These are phyloP conservation scores for Gymnobelideus leadbeateri DNA, from an alignment of 2,113 vertebrate species.

Conservation along the genomic window DNA sequence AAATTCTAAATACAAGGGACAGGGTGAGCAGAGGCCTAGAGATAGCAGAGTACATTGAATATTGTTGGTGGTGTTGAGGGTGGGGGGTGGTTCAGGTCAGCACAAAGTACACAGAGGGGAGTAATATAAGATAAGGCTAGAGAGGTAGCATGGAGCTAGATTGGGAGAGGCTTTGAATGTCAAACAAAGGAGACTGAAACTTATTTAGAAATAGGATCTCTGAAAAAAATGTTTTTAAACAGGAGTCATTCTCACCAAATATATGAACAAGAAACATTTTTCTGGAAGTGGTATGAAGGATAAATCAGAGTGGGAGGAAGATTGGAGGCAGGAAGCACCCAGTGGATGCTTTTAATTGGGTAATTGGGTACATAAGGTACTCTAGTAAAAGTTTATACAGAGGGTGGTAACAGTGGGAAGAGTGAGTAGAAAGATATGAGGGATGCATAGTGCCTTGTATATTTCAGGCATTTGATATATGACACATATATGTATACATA, in stretches of 20 bases:
- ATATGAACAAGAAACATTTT: neutral
- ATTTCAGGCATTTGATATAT: neutral
- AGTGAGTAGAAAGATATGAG: neutral
- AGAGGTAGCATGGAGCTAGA: neutral
- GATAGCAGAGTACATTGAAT: neutral
- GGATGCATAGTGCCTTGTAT: neutral
- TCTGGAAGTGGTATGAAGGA: neutral
- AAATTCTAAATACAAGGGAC: neutral
- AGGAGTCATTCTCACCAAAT: neutral
- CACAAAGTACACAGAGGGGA: neutral
- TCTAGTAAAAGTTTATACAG: neutral
- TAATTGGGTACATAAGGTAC: neutral
- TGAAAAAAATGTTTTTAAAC: neutral
- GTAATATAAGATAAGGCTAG: neutral
- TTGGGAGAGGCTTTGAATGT: neutral
- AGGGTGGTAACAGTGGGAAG: neutral
- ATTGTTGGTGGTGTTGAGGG: neutral
- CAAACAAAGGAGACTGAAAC: neutral
- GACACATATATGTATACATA: no score
- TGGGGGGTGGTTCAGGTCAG: neutral
- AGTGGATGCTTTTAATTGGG: neutral
- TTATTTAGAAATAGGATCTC: neutral
- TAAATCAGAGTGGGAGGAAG: neutral
- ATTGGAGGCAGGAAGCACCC: neutral
- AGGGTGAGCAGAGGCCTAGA: neutral